These are phyloP conservation scores for Echinarachnius parma DNA, from an alignment of 53 echinoderm and acorn worm genomes.

Conservation along the genomic window DNA sequence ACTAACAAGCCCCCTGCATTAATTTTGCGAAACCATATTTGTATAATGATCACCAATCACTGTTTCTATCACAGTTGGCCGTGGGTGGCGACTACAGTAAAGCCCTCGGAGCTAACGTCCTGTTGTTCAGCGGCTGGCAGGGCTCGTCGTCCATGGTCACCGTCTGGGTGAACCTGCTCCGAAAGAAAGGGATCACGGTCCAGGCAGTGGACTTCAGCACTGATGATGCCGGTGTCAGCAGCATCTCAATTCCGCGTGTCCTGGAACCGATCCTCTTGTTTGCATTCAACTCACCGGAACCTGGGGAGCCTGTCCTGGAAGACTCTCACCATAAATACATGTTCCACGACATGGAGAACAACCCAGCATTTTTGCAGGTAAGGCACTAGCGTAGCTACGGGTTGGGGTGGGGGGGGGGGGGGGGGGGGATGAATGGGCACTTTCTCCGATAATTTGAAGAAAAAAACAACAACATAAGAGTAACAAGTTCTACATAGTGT, in stretches of 20 bases:
- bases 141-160: not conserved
- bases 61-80: no score
- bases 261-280: slow-evolving; percentile 2
- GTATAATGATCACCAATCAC: no score
- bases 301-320: not conserved
- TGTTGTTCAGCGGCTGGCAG: slow-evolving; percentile 29
- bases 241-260: slow-evolving; percentile 2
- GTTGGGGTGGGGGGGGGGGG: no score
- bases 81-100: not conserved
- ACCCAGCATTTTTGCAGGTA: slow-evolving; percentile 11
- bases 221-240: not conserved
- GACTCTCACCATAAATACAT: slow-evolving; percentile 1
- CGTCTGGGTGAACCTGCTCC: not conserved
- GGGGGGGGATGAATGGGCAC: no score
- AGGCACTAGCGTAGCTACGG: no score
- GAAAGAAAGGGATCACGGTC: not conserved
- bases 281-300: not conserved
- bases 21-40: no score
- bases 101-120: slow-evolving; percentile 8
- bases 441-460: no score
- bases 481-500: no score
- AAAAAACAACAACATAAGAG: no score
- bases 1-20: no score
- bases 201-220: not conserved
- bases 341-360: slow-evolving; percentile 10